Evolutionary conservation across 2,113 vertebrate species (phyloP).

Genomic region (Phycodurus eques): DNA sequence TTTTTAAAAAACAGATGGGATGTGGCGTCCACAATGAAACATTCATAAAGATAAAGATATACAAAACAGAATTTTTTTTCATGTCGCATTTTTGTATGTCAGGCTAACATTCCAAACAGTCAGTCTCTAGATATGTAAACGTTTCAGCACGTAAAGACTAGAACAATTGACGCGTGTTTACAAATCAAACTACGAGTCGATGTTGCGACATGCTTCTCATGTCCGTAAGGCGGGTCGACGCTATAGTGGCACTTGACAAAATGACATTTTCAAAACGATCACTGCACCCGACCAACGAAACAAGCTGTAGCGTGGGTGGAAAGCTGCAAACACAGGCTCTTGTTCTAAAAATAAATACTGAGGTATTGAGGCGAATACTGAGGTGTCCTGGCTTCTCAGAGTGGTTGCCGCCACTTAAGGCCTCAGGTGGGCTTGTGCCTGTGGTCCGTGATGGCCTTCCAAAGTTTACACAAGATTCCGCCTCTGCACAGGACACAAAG

Average conservation of each 20-base stretch:
- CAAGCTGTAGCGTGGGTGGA: conserved; percentile 10
- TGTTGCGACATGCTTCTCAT: not conserved
- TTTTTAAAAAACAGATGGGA: conserved; percentile 61
- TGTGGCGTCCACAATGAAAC: conserved; percentile 36
- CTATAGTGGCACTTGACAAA: conserved; percentile 54
- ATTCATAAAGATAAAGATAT: conserved; percentile 20
- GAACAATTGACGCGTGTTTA: conserved; percentile 15
- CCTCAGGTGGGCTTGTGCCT: conserved; percentile 81
- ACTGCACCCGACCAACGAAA: conserved; percentile 15
- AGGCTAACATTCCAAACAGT: conserved; percentile 59
- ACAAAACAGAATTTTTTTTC: not conserved
- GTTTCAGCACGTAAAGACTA: conserved; percentile 39
- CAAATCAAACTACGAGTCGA: not conserved
- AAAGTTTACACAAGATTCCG: conserved; percentile 89
- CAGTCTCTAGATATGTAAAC: conserved; percentile 66
- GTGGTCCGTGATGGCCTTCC: conserved; percentile 90
- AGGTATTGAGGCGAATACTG: conserved; percentile 71
- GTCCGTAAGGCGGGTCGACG: conserved; percentile 37
- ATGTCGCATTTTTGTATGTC: conserved; percentile 61
- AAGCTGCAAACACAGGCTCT: conserved; percentile 22
- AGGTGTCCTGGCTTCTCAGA: conserved; percentile 56
- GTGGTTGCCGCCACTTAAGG: conserved; percentile 37
- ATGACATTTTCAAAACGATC: conserved; percentile 19
- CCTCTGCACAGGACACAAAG: conserved; percentile 74
- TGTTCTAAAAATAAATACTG: conserved; percentile 27